A percentile compares a stretch with the other conserved stretches of the same genome.
These are phyloP conservation scores for Drosophila differens DNA, from an alignment of 2,888 invertebrate genomes.

Conservation along the genomic window DNA sequence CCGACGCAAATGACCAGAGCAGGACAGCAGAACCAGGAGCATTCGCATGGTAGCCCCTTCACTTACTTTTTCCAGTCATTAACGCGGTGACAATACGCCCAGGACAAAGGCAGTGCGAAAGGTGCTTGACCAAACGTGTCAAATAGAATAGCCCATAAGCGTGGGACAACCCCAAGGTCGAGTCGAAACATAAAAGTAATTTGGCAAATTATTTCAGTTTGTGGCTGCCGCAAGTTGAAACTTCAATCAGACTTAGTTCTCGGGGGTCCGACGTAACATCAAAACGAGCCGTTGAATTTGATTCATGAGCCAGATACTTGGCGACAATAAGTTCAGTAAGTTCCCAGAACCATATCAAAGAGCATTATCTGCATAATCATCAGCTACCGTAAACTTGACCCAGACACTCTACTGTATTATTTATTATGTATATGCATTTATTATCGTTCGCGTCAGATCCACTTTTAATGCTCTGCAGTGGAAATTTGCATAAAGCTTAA, in stretches of 20 bases:
- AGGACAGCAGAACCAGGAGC: constrained; percentile 12
- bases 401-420: constrained; percentile 53
- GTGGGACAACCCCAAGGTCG: constrained; percentile 58
- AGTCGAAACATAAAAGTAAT: constrained; percentile 70
- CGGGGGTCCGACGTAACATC: constrained; percentile 6
- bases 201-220: constrained; percentile 78
- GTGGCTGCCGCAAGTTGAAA: constrained; percentile 76
- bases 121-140: constrained; percentile 78
- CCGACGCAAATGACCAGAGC: constrained; percentile 63
- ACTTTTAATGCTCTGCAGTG: constrained; percentile 25
- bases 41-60: constrained; percentile 10
- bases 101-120: constrained; percentile 58
- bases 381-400: constrained; percentile 59
- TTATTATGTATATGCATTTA: constrained; percentile 17
- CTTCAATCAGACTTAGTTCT: constrained; percentile 66
- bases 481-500: constrained; percentile 43
- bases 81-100: constrained; percentile 64
- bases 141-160: constrained; percentile 36
- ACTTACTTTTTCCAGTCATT: constrained; percentile 59
- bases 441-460: neutral
- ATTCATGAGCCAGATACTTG: constrained; percentile 51
- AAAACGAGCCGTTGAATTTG: constrained; percentile 50
- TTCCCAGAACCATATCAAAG: constrained; percentile 39
- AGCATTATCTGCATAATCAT: constrained; percentile 52
- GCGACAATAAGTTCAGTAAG: constrained; percentile 64